These are phyloP conservation scores for Ginglymostoma cirratum DNA, from an alignment of 2,113 vertebrate species.

Conservation along the genomic window DNA sequence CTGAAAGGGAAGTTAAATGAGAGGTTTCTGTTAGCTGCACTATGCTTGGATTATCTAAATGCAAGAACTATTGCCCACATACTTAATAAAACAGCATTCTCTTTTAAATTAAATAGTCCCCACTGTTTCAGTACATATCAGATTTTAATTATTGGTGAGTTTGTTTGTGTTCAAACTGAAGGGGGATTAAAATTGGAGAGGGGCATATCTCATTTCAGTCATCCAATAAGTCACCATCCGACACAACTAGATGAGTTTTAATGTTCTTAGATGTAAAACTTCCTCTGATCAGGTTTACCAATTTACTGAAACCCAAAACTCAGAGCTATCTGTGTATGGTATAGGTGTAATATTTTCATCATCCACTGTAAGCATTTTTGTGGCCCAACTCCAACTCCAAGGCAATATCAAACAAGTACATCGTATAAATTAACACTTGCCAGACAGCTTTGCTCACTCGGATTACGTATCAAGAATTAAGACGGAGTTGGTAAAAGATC, in stretches of 20 bases:
- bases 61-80: background rate
- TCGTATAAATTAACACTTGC: background rate
- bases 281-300: background rate
- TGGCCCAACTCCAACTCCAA: background rate
- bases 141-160: background rate
- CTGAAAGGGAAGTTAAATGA: constrained; percentile 57
- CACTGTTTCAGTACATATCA: background rate
- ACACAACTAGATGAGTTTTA: background rate
- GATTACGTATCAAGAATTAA: background rate
- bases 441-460: background rate
- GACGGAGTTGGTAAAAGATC: background rate
- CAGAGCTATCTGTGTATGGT: background rate
- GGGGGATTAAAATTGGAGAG: background rate
- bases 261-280: background rate
- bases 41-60: background rate
- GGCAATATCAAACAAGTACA: background rate
- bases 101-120: background rate
- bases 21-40: background rate
- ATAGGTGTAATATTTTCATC: background rate
- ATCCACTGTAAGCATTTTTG: background rate
- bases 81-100: background rate
- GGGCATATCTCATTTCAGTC: background rate
- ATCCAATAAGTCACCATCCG: background rate
- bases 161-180: background rate
- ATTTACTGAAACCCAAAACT: too few species aligned